These are phyloP conservation scores for Macquaria ambigua DNA, from an alignment of 2,113 vertebrate species.

Conservation along the genomic window DNA sequence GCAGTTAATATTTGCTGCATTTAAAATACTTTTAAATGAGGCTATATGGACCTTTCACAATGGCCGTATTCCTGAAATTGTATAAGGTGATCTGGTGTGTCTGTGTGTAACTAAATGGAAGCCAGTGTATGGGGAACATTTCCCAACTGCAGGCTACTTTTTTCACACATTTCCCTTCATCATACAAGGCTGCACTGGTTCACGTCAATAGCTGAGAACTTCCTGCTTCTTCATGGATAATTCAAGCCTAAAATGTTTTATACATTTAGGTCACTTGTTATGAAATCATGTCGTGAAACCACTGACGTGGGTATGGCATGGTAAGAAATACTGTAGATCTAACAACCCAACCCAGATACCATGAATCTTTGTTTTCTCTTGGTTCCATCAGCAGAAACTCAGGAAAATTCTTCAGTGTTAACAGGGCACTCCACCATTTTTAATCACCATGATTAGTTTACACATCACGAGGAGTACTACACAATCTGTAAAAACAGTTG, in stretches of 20 bases:
- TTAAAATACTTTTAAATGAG: neutral
- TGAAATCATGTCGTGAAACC: constrained; percentile 17
- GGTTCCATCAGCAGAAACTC: neutral
- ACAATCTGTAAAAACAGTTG: neutral
- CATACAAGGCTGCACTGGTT: neutral
- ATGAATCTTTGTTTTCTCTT: neutral
- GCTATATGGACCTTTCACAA: neutral
- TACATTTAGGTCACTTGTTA: constrained; percentile 12
- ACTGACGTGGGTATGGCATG: neutral
- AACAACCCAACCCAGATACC: neutral
- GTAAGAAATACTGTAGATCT: neutral
- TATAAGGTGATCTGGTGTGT: neutral
- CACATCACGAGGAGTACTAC: neutral
- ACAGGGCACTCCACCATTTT: neutral
- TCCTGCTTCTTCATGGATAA: constrained; percentile 27
- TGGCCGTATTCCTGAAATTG: neutral
- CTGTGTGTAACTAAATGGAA: neutral
- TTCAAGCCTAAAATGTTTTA: constrained; percentile 14
- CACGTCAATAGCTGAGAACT: neutral
- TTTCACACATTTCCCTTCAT: neutral
- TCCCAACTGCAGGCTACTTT: neutral
- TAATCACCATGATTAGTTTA: neutral
- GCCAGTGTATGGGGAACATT: neutral
- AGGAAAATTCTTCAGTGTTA: neutral
- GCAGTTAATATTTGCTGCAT: neutral